These are phyloP conservation scores for Halcyon malimbica DNA, from an alignment of 2,113 vertebrate species.

Conservation along the genomic window DNA sequence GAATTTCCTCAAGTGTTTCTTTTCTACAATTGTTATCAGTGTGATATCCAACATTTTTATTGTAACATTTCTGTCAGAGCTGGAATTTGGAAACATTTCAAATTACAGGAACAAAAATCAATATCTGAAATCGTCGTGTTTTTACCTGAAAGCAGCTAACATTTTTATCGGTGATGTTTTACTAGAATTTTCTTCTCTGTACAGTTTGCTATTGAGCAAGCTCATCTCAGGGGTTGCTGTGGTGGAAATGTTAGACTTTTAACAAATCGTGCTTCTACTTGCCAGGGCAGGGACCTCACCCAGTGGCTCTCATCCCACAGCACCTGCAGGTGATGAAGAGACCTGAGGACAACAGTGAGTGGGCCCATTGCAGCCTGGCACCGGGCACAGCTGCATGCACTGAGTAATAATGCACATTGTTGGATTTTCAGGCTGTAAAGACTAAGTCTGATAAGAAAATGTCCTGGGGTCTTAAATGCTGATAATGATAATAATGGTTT, in stretches of 20 bases:
- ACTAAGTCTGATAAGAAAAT: background rate
- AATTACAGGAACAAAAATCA: conserved; percentile 20
- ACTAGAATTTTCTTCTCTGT: background rate
- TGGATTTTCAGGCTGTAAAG: background rate
- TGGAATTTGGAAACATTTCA: background rate
- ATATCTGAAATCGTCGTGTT: background rate
- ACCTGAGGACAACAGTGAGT: background rate
- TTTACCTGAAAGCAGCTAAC: background rate
- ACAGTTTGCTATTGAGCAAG: background rate
- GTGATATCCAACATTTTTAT: background rate
- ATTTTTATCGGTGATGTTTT: background rate
- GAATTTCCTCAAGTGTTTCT: background rate
- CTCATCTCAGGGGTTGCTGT: background rate
- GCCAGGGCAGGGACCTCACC: background rate
- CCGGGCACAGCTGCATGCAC: background rate
- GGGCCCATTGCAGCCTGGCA: background rate
- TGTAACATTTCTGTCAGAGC: background rate
- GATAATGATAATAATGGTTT: background rate
- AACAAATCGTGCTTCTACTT: background rate
- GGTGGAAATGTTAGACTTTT: background rate
- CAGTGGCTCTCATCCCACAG: background rate
- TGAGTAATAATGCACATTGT: background rate
- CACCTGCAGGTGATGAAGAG: background rate
- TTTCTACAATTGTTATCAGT: background rate
- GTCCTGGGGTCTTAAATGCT: background rate